phyloP scores from a whole-genome alignment of 2,888 invertebrate genomes.

The Chrysopilus asiliformis region DNA sequence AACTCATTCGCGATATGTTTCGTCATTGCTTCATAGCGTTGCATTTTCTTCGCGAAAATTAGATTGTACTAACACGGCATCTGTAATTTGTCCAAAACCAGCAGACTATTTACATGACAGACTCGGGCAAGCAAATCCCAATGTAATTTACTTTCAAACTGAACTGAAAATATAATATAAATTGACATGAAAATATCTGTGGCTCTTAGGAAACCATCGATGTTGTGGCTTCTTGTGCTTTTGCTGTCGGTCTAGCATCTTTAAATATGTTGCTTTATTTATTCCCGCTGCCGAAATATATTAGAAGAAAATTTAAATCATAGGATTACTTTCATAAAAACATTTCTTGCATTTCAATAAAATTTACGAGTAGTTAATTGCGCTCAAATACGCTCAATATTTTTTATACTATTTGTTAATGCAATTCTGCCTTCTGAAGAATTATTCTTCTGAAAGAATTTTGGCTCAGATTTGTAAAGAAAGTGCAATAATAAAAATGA shows the following conservation, averaged over 20 bases:
- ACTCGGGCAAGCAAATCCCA: slow-evolving; percentile 32
- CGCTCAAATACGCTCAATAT: no score
- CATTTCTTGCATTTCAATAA: no score
- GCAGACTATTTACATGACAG: slow-evolving; percentile 34
- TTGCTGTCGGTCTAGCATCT: slow-evolving; percentile 65
- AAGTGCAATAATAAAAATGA: no score
- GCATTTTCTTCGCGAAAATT: slow-evolving; percentile 47
- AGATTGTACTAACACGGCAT: slow-evolving; percentile 37
- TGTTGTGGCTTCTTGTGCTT: slow-evolving; percentile 68
- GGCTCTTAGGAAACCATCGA: slow-evolving; percentile 54
- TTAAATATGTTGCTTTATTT: slow-evolving; percentile 76
- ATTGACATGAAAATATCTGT: slow-evolving; percentile 33
- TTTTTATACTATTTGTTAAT: no score
- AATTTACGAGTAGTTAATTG: no score
- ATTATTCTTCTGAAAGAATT: no score
- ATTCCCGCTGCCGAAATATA: slow-evolving; percentile 68
- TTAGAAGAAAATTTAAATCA: slow-evolving; percentile 70
- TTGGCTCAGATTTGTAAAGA: no score
- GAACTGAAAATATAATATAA: slow-evolving; percentile 26
- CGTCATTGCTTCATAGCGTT: slow-evolving; percentile 58
- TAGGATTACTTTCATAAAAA: slow-evolving; percentile 18
- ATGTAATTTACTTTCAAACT: slow-evolving; percentile 21
- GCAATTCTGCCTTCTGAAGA: no score
- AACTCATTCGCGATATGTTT: slow-evolving; percentile 66
- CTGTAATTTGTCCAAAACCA: slow-evolving; percentile 32